Base-by-base conservation (phyloP, 2,888 invertebrate species). In the Drosophila antonietae region DNA sequence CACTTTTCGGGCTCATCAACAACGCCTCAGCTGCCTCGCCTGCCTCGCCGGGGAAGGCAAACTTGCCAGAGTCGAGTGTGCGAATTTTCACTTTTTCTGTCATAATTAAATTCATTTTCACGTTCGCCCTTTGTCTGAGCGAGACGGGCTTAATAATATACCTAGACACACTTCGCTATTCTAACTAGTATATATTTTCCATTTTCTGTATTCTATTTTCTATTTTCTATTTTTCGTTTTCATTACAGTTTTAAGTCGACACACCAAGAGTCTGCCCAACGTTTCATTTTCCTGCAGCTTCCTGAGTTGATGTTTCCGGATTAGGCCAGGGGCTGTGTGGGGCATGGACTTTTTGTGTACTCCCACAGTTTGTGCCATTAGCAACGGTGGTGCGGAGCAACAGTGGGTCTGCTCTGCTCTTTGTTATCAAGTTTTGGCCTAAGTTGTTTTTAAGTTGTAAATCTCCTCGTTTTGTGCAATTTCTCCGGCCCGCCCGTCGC, bases 71-170 rank as follows among this genome's bases (percentile, higher is more conserved):
- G 81, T 83, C 75, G 83, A 90, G 91, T 90, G 89, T 91, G 81
- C 81, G 86, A 86, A 88, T 87, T 91, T 90, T 89, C 90, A 90
- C 90, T 90, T 90, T 90, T 89, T 82, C 6, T 82, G 77, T 77
- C 82, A 83, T 91, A 91, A 91, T 91, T 90, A 90, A 90, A 91
- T 89, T 89, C 80, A 83, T 91, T 81, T 89, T 83, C 64, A 78
- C 78, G 83, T 85, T 56, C 60, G 8, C 66, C 74, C 68, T 63
- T 59, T 68, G 64, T 23, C 60, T 57, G 59, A 41, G 64, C 75
- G 67, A 58, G 70, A 72, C 57, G 65, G 41, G 44, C 59, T 51
- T 46, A 65, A 49, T 68, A 57, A 68, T 57, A 64, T 12, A 65
- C 31, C 60, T 46, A 46, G 23, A 15, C 46, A 46, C 28, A 28